Evolutionary conservation across 1,140 invertebrate species (phyloP).

Genomic region (Formica exsecta): DNA sequence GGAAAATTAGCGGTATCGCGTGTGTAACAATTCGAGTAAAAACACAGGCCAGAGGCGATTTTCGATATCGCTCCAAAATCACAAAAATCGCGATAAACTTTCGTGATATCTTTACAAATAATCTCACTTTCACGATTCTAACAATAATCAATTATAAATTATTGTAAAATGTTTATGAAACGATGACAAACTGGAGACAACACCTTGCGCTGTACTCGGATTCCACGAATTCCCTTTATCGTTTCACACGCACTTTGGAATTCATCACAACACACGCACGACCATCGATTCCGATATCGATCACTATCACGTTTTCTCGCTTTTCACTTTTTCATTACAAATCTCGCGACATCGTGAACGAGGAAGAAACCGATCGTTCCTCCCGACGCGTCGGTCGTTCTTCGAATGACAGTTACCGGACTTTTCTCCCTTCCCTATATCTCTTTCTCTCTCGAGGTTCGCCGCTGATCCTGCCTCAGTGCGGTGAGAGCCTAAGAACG

Average conservation of each 20-base stretch:
- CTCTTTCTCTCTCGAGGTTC: conserved; percentile 11
- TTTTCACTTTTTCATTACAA: background rate
- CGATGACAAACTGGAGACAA: background rate
- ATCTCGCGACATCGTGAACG: background rate
- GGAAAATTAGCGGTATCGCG: conserved; percentile 34
- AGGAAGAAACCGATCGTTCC: conserved; percentile 41
- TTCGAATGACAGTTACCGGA: conserved; percentile 79
- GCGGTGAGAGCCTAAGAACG: conserved; percentile 52
- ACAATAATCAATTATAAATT: background rate
- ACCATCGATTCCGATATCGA: background rate
- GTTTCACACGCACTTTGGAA: background rate
- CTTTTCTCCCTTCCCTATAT: conserved; percentile 41
- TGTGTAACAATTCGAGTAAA: background rate
- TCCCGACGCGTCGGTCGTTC: conserved; percentile 75
- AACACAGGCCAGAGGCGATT: background rate
- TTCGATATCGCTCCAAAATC: background rate
- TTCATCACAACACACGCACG: background rate
- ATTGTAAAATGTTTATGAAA: background rate
- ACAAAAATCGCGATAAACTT: background rate
- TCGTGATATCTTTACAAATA: background rate
- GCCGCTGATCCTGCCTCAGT: conserved; percentile 22
- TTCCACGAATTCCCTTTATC: background rate
- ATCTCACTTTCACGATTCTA: background rate
- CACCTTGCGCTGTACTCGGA: background rate
- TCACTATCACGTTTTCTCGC: background rate